Percentiles rank a stretch among this genome's conserved stretches.
Evolutionary conservation across 1,140 invertebrate species (phyloP).

Genomic region (Mactra quadrangularis): DNA sequence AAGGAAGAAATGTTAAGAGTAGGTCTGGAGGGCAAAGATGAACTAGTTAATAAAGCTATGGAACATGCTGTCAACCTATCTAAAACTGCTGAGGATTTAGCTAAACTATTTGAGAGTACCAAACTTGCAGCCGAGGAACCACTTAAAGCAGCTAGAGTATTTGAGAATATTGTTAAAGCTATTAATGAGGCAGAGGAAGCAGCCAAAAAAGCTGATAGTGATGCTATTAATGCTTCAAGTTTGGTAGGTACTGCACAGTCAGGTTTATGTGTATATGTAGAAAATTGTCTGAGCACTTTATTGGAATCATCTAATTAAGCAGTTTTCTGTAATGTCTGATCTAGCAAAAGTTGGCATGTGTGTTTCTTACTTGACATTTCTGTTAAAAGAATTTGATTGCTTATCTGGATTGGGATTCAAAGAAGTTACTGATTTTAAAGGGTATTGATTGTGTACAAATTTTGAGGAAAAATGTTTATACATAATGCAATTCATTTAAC

Average conservation of each 20-base stretch:
- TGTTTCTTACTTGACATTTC: too few relatives aligned
- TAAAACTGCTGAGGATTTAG: slow-evolving; percentile 48
- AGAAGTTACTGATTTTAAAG: too few relatives aligned
- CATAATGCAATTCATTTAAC: too few relatives aligned
- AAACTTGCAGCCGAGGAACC: slow-evolving; percentile 88
- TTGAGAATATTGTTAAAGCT: slow-evolving; percentile 90
- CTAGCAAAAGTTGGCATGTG: too few relatives aligned
- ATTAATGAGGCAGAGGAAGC: slow-evolving; percentile 87
- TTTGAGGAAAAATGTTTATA: too few relatives aligned
- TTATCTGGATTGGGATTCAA: too few relatives aligned
- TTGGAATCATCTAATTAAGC: too few relatives aligned
- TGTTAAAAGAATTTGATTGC: too few relatives aligned
- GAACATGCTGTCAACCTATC: slow-evolving; percentile 53
- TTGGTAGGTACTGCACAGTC: slow-evolving; percentile 67
- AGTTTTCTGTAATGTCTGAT: too few relatives aligned
- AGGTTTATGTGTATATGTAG: too few relatives aligned
- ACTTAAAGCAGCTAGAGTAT: slow-evolving; percentile 91
- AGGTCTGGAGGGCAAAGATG: slow-evolving; percentile 14
- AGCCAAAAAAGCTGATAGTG: slow-evolving; percentile 87
- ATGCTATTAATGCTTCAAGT: slow-evolving; percentile 85
- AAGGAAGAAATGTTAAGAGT: slow-evolving; percentile 29
- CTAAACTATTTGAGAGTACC: slow-evolving; percentile 88
- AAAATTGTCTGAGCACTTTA: too few relatives aligned
- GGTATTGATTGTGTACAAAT: too few relatives aligned
- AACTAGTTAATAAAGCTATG: slow-evolving; percentile 30